Conservation (phyloP, 2,888 invertebrate species). For the Temnothorax ravouxi region DNA sequence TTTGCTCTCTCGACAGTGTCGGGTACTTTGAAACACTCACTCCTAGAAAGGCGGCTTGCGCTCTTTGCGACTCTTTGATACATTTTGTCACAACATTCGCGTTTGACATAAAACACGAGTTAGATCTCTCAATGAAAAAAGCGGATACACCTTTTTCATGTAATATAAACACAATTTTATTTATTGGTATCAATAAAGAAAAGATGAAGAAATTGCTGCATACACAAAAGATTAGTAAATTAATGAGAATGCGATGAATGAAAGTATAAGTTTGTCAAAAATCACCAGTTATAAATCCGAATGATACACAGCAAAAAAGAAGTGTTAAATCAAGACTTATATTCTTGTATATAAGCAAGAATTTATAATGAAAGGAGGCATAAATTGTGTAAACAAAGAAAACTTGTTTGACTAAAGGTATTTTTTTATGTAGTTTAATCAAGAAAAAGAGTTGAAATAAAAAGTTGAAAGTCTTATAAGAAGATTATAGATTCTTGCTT, state of each 20-base stretch:
- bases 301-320: too few species aligned
- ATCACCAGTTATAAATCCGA: too few species aligned
- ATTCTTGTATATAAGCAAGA: too few species aligned
- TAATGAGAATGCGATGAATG: not conserved
- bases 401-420: too few species aligned
- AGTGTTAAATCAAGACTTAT: too few species aligned
- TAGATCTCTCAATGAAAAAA: not conserved
- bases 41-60: not conserved
- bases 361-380: too few species aligned
- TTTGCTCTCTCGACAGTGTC: not conserved
- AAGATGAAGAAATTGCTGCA: not conserved
- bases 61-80: slow-evolving; percentile 33
- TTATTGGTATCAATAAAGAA: not conserved
- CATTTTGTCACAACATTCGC: not conserved
- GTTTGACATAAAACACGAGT: slow-evolving; percentile 15
- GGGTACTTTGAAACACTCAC: slow-evolving; percentile 13
- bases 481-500: too few species aligned
- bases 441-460: too few species aligned
- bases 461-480: too few species aligned
- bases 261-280: not conserved
- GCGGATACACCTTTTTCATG: not conserved
- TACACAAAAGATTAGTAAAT: not conserved
- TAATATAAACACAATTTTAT: slow-evolving; percentile 8
- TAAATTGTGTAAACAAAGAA: too few species aligned
- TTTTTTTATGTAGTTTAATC: too few species aligned